A percentile compares a stretch with the other conserved stretches of the same genome.
Evolutionary conservation across 2,888 invertebrate genomes (phyloP).

Genomic region (Magallana nippona): DNA sequence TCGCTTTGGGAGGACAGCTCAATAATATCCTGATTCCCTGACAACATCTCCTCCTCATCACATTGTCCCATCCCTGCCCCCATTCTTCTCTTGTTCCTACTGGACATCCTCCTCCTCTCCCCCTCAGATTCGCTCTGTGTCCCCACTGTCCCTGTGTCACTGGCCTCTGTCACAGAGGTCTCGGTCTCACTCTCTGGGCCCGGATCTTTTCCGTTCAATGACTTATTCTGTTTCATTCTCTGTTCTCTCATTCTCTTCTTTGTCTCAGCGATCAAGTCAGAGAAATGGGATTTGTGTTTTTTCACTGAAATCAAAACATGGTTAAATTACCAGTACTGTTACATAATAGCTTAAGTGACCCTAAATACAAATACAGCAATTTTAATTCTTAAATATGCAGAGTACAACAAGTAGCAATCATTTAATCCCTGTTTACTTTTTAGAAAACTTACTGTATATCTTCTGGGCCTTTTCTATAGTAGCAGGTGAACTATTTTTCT

Average conservation of each 20-base stretch:
- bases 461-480: conserved; percentile 51
- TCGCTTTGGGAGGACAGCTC: not conserved
- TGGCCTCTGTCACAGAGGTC: not conserved
- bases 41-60: not conserved
- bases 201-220: not conserved
- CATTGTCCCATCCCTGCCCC: not conserved
- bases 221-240: not conserved
- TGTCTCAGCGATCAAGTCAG: conserved; percentile 46
- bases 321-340: no score
- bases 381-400: no score
- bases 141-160: not conserved
- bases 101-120: not conserved
- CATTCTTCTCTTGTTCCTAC: not conserved
- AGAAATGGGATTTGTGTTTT: conserved; percentile 50
- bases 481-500: conserved; percentile 49
- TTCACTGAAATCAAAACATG: conserved; percentile 38
- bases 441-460: conserved; percentile 45
- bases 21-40: not conserved
- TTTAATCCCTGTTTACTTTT: no score
- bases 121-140: conserved; percentile 7
- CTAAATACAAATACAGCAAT: no score
- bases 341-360: no score
- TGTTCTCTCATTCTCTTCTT: conserved; percentile 38
- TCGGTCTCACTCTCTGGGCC: not conserved
- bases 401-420: no score